Base-by-base conservation (phyloP, 2,113 vertebrate genomes). In the Mus spicilegus region DNA sequence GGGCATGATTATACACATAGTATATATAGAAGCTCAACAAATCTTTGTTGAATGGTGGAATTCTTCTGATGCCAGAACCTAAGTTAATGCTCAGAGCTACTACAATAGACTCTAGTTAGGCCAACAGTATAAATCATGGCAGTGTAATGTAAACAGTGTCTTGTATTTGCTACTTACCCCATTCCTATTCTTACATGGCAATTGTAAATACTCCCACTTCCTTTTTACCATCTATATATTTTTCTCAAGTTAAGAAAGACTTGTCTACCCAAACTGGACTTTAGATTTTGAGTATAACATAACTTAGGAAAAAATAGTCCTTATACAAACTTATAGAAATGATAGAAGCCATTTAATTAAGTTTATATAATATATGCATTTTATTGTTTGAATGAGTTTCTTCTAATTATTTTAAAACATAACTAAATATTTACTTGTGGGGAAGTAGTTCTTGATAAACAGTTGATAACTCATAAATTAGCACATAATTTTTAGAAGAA, bases 341-440 rank as follows among this genome's bases (percentile, higher is more conserved):
- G 61, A 87, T 67, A 93, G 30, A 89, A 49, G 76, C 72, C n/a
- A 76, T 65, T 95, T 93, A 72, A 65, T 85, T 80, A 86, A 70
- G 11, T 93, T 67, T 93, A 51, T 22, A 69, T 65, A 88, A 81
- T 84, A 75, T 56, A 24, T 4, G 19, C 7, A 78, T 77, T 94
- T 19, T 87, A n/a, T 94, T 89, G 56, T 69, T 69, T 69, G 30
- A 69, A 13, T 67, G 65, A 33, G 12, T 33, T 67, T 13, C 65
- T 13, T 67, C 10, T 67, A 67, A 70, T 70, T 70, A 70, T 86
- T 91, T 95, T 33, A 91, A 70, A 87, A 58, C 8, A 51, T 20
- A 89, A 26, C 82, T 93, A 87, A 93, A 96, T 88, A 72, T 89
- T 91, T 91, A 39, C 58, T 89, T 93, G 42, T 85, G 33, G 46